Evolutionary conservation across 2,888 invertebrate species (phyloP).

Genomic region (Brenthis daphne): DNA sequence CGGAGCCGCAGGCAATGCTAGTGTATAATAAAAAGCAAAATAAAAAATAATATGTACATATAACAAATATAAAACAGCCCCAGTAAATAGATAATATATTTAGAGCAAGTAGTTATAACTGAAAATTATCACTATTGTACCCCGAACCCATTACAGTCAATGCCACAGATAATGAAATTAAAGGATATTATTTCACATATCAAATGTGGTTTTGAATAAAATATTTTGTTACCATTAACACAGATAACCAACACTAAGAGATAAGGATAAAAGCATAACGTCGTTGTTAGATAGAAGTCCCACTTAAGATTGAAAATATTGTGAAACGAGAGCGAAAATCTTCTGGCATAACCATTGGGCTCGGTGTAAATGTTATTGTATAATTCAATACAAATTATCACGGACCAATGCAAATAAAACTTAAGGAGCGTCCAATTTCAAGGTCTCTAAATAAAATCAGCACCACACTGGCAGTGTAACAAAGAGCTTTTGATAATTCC

Average conservation of each 20-base stretch:
- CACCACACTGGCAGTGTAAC: slow-evolving; percentile 70
- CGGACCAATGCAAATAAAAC: slow-evolving; percentile 57
- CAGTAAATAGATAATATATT: background rate
- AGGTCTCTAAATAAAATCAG: slow-evolving; percentile 79
- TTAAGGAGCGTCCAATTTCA: slow-evolving; percentile 71
- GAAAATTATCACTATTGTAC: slow-evolving; percentile 7
- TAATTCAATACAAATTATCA: slow-evolving; percentile 64
- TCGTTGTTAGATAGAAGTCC: slow-evolving; percentile 58
- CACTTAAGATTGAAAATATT: slow-evolving; percentile 56
- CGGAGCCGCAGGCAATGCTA: too few relatives aligned
- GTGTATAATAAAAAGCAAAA: too few relatives aligned
- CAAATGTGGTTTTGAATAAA: slow-evolving; percentile 34
- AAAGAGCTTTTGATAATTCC: slow-evolving; percentile 77
- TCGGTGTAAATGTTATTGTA: slow-evolving; percentile 50
- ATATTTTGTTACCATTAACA: slow-evolving; percentile 44
- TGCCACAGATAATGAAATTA: slow-evolving; percentile 20
- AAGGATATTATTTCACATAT: slow-evolving; percentile 27
- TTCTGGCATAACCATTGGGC: slow-evolving; percentile 19
- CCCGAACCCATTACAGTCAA: slow-evolving; percentile 10
- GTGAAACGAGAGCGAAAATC: slow-evolving; percentile 23
- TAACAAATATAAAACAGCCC: too few relatives aligned
- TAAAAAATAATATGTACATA: too few relatives aligned
- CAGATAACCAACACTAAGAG: slow-evolving; percentile 44
- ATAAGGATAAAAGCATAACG: slow-evolving; percentile 74
- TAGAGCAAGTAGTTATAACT: background rate